These are phyloP conservation scores for Phalacrocorax carbo DNA, from an alignment of 2,113 vertebrate species.

Conservation along the genomic window DNA sequence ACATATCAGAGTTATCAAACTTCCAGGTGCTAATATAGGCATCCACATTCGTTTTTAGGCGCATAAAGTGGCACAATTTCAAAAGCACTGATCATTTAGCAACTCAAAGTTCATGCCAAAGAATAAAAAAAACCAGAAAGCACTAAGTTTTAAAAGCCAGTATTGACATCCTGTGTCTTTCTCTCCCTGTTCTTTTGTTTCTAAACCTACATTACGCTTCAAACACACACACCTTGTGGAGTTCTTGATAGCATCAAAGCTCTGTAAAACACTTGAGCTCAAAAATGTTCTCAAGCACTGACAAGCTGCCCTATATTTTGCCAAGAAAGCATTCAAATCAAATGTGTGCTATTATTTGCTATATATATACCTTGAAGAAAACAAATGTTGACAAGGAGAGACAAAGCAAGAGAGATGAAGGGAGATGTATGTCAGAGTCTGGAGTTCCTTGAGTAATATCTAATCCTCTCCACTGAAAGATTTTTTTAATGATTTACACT, in stretches of 20 bases:
- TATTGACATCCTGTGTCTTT: neutral
- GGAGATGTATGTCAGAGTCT: neutral
- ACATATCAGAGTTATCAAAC: neutral
- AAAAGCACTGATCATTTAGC: neutral
- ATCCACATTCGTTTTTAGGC: neutral
- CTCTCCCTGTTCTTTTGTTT: neutral
- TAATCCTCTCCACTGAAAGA: neutral
- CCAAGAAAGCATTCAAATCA: neutral
- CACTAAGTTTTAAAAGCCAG: neutral
- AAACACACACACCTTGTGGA: neutral
- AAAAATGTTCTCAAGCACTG: neutral
- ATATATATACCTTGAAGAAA: neutral
- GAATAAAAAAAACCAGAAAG: neutral
- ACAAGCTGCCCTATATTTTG: neutral
- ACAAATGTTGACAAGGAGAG: neutral
- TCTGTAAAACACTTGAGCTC: neutral
- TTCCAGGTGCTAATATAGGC: neutral
- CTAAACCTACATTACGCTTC: neutral
- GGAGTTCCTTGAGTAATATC: neutral
- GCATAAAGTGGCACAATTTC: neutral
- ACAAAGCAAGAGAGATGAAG: neutral
- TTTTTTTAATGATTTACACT: constrained; percentile 11
- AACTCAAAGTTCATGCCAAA: neutral
- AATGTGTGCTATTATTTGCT: neutral
- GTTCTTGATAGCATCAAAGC: neutral